phyloP scores from a whole-genome alignment of 1,140 invertebrate genomes.

The Glossosoma conforme region DNA sequence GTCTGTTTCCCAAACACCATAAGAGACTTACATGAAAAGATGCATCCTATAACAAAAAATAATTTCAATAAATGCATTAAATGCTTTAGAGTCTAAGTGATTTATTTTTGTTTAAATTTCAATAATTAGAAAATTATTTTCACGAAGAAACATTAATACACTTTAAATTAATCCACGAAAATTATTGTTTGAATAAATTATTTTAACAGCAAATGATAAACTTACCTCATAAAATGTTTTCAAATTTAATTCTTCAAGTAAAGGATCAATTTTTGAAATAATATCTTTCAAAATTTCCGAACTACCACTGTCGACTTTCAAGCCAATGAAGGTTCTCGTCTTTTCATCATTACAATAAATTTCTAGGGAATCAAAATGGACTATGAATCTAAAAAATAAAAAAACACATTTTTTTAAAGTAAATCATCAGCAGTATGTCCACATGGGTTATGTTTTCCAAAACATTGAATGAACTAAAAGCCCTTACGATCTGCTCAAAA shows the following conservation, averaged over 20 bases:
- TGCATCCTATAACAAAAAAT: slow-evolving; percentile 51
- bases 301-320: slow-evolving; percentile 51
- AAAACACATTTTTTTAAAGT: neutral
- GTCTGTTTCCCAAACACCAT: slow-evolving; percentile 59
- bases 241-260: slow-evolving; percentile 62
- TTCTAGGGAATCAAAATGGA: slow-evolving; percentile 55
- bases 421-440: too few species aligned
- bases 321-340: slow-evolving; percentile 68
- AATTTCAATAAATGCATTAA: slow-evolving; percentile 28
- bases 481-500: too few species aligned
- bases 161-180: slow-evolving; percentile 3
- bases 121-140: too few species aligned
- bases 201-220: slow-evolving; percentile 27
- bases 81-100: too few species aligned
- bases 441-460: too few species aligned
- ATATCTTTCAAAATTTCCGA: slow-evolving; percentile 49
- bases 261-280: slow-evolving; percentile 52
- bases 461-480: too few species aligned
- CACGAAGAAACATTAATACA: too few species aligned
- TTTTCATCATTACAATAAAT: slow-evolving; percentile 70
- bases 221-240: slow-evolving; percentile 60
- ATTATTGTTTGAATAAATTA: slow-evolving; percentile 13
- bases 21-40: slow-evolving; percentile 67
- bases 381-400: slow-evolving; percentile 50
- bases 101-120: too few species aligned